Evolutionary conservation across 2,113 vertebrate genomes (phyloP).

Genomic region (Actenoides lindsayi): DNA sequence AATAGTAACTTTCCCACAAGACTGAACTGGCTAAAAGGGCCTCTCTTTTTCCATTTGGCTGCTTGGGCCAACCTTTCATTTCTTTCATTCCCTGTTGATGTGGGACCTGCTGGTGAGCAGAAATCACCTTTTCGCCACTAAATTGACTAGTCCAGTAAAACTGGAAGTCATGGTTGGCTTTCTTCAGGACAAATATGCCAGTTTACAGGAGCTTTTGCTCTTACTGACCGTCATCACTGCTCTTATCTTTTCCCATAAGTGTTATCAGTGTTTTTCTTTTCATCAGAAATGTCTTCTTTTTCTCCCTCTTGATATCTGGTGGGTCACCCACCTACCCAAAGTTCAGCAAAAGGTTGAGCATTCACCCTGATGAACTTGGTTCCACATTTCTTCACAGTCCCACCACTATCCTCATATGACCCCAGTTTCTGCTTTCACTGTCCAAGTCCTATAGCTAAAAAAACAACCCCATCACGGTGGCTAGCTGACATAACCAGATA

Average conservation of each 20-base stretch:
- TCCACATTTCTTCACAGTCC: background rate
- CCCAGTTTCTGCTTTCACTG: background rate
- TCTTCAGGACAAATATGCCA: background rate
- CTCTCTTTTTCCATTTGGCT: background rate
- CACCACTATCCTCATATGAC: background rate
- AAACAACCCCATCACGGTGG: background rate
- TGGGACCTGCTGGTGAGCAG: background rate
- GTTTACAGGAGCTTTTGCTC: background rate
- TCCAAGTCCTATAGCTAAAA: constrained; percentile 37
- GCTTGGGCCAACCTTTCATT: background rate
- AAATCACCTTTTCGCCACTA: background rate
- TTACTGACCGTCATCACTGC: background rate
- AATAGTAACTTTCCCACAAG: background rate
- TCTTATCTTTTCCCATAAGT: constrained; percentile 24
- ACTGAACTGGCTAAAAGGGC: background rate
- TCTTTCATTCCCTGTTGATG: background rate
- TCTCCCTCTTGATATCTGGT: background rate
- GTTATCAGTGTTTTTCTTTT: constrained; percentile 30
- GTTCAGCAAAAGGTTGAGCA: background rate
- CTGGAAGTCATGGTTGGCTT: background rate
- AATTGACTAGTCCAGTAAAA: background rate
- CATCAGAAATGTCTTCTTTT: background rate
- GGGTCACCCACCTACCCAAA: background rate
- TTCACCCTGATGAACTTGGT: background rate
- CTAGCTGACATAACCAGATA: constrained; percentile 47